Base-by-base conservation (phyloP, 2,797 vertebrate species). In the Melanotaenia nigrans region DNA sequence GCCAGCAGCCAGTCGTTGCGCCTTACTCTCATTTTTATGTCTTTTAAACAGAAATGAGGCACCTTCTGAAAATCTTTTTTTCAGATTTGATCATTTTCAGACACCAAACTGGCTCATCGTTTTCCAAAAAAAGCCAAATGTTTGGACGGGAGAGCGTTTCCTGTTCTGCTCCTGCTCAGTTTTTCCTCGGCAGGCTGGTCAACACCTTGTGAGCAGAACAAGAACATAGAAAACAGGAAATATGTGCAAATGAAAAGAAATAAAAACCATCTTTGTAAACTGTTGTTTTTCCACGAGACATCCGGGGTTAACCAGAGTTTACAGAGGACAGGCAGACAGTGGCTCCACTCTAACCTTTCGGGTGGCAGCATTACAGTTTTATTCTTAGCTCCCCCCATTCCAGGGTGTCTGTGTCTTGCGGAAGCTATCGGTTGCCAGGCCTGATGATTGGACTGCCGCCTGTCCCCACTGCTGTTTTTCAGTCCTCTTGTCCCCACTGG, bases 401-500 rank as follows among this genome's bases (percentile, higher is more conserved):
- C 84, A 71, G 82, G 79, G 88, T 85, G 87, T 90, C 83, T 84
- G 84, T 86, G 85, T 87, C 79, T 90, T 78, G 83, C 68, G 83
- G 90, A 91, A 91, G 90, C 84, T 75, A 83, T 91, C 87, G 45
- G 87, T 87, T 89, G 86, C 90, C 88, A 85, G 89, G 85, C 81
- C 81, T 75, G 73, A 82, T 82, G 84, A 87, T 89, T 92, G 92
- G 90, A 85, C 82, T 10, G 25, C 71, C 24, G 78, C 77, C 78
- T 24, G 60, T 77, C 79, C 78, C 73, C 25, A 35, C 71, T 7
- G 70, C 13, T 14, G 67, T 2, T 65, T 77, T 82, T 82, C 72
- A 38, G 61, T 71, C 66, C 79, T 73, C 79, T 73, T 32, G 54
- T 83, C 87, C 79, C 75, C 65, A 36, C 72, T 89, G 84, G 90